These are phyloP conservation scores for Dynastes maya DNA, from an alignment of 2,888 invertebrate species.

Conservation along the genomic window DNA sequence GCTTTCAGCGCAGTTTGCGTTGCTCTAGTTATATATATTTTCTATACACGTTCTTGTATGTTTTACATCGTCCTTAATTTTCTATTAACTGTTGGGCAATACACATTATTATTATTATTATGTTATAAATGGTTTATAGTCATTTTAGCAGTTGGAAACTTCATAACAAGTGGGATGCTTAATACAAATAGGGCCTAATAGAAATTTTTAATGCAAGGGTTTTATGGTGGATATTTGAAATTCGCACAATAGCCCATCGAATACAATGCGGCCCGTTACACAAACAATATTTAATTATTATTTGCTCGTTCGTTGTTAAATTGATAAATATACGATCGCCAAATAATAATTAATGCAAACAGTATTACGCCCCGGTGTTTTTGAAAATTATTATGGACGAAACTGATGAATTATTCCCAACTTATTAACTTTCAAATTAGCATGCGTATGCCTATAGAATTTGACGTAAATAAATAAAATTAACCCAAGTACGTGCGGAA, in stretches of 20 bases:
- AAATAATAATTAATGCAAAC: constrained; percentile 28
- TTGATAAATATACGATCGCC: constrained; percentile 11
- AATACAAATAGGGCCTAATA: too few species aligned
- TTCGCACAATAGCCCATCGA: too few species aligned
- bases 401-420: constrained; percentile 28
- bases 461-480: not conserved
- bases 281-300: constrained; percentile 23
- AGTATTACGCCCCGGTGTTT: not conserved
- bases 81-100: too few species aligned
- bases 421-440: constrained; percentile 29
- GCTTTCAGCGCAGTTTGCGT: too few species aligned
- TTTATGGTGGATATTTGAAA: too few species aligned
- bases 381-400: constrained; percentile 21
- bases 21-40: too few species aligned
- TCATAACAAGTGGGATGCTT: not conserved
- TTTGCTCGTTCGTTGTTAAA: constrained; percentile 14
- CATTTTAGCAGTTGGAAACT: not conserved
- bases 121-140: too few species aligned
- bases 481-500: not conserved
- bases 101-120: too few species aligned
- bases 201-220: too few species aligned
- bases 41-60: too few species aligned
- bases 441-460: not conserved
- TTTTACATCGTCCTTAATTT: too few species aligned
- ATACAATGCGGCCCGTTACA: not conserved